Evolutionary conservation across 2,888 invertebrate species (phyloP).

Genomic region (Chrysina gloriosa): DNA sequence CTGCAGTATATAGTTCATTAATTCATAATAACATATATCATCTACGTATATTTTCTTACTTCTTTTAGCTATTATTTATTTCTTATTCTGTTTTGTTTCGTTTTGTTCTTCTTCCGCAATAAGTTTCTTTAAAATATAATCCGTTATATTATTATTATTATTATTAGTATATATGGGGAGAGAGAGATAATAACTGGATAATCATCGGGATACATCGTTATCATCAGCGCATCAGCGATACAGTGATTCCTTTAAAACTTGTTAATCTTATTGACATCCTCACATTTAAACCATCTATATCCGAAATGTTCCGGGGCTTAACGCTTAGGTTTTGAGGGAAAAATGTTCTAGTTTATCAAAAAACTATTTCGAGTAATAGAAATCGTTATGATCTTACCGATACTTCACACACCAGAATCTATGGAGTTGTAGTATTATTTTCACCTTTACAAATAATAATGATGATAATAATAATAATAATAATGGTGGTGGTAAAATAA

Average conservation of each 20-base stretch:
- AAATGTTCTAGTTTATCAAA: no score
- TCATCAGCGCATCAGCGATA: conserved; percentile 46
- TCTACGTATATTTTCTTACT: conserved; percentile 59
- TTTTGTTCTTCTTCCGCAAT: conserved; percentile 8
- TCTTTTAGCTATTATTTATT: neutral
- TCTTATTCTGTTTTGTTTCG: neutral
- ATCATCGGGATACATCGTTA: conserved; percentile 25
- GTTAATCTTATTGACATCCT: conserved; percentile 63
- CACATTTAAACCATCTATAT: conserved; percentile 61
- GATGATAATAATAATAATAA: no score
- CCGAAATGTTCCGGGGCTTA: no score
- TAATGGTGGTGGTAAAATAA: no score
- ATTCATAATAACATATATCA: conserved; percentile 51
- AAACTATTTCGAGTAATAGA: no score
- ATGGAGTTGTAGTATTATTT: no score
- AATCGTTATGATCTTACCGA: no score
- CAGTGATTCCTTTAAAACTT: conserved; percentile 55
- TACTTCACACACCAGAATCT: no score
- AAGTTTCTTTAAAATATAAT: conserved; percentile 29
- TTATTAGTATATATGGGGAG: conserved; percentile 63
- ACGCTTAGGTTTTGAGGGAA: no score
- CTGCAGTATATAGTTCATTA: conserved; percentile 51
- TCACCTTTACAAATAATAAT: no score
- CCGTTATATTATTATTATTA: conserved; percentile 37
- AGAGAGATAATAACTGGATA: conserved; percentile 47